Evolutionary conservation across 2,888 invertebrate species (phyloP), one percentile per base, ranked within the genome.

Genomic region (Agrilus mali): DNA sequence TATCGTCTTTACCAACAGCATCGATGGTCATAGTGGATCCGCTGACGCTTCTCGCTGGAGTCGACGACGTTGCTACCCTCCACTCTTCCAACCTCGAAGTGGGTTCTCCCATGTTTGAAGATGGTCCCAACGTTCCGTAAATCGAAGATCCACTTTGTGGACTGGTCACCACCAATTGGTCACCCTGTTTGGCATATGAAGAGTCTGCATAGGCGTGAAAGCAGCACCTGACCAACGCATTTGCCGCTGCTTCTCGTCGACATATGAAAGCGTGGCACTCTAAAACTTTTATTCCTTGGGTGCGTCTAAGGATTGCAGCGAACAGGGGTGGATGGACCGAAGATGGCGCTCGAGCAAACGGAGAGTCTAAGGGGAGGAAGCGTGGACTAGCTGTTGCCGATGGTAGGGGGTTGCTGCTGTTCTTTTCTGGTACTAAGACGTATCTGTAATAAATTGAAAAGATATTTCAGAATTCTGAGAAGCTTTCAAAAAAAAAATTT

Each of bases 261-360:
- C 95, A 94, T 60, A 98, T 92, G 69, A 98, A 97, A 50, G 95
- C 94, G 71, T 98, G 97, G 71, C 97, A 97, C 71, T 98, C 98
- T 50, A 98, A 75, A 44, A 95, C 95, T 69, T 96, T 96, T 56
- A 97, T 95, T 42, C 97, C 97, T 40, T 88, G 86, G 38, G 95
- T 96, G 52, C 97, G 78, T 39, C 97, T 78, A 55, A 98, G 72
- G 49, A 98, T 96, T 56, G 95, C 95, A 35, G 96, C 95, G 67
- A 98, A 93, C 48, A 98, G 75, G 22, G 97, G 95, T 44, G 96
- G 96, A 66, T 98, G 96, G 51, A 86, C 82, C 43, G 89, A 84
- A 53, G 92, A 87, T 16, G 93, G 90, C 52, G 92, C 82, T 44
- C 92, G 79, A 7, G 94, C 93, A 67, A 95, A 94, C 38, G 94